Conservation (phyloP, 2,888 invertebrate species). For the Torymus auratus region DNA sequence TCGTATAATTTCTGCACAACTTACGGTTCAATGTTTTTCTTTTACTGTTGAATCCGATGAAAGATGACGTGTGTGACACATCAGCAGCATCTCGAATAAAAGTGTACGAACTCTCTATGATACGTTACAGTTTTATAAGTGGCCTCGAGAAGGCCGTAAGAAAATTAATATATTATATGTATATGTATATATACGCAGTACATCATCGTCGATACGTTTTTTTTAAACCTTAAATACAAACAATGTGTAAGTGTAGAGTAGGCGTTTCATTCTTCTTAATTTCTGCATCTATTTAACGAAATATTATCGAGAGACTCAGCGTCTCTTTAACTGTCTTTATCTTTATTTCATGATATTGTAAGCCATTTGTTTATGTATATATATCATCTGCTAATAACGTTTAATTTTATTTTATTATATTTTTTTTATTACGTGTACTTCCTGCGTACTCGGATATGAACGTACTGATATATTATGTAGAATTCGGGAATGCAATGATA, state of each 20-base stretch:
- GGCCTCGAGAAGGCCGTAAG: conserved; percentile 56
- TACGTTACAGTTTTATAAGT: conserved; percentile 37
- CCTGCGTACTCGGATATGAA: conserved; percentile 35
- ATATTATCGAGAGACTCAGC: neutral
- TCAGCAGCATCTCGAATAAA: conserved; percentile 28
- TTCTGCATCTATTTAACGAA: conserved; percentile 36
- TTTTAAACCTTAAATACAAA: conserved; percentile 48
- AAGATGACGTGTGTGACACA: conserved; percentile 1
- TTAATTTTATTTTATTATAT: conserved; percentile 25
- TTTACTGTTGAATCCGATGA: conserved; percentile 17
- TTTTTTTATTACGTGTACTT: conserved; percentile 38
- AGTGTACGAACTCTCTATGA: conserved; percentile 41
- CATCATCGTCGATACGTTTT: conserved; percentile 46
- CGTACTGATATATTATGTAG: conserved; percentile 8
- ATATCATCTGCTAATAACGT: conserved; percentile 43
- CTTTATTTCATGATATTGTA: conserved; percentile 59
- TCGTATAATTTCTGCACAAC: conserved; percentile 4
- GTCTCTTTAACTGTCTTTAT: conserved; percentile 7
- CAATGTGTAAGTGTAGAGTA: conserved; percentile 46
- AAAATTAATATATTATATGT: conserved; percentile 52
- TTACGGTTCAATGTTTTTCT: conserved; percentile 7
- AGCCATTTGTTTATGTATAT: conserved; percentile 63
- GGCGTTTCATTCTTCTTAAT: conserved; percentile 49
- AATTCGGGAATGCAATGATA: conserved; percentile 11
- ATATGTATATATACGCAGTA: conserved; percentile 44